Conservation (phyloP, 2,113 vertebrate genomes). For the Megalops atlanticus region DNA sequence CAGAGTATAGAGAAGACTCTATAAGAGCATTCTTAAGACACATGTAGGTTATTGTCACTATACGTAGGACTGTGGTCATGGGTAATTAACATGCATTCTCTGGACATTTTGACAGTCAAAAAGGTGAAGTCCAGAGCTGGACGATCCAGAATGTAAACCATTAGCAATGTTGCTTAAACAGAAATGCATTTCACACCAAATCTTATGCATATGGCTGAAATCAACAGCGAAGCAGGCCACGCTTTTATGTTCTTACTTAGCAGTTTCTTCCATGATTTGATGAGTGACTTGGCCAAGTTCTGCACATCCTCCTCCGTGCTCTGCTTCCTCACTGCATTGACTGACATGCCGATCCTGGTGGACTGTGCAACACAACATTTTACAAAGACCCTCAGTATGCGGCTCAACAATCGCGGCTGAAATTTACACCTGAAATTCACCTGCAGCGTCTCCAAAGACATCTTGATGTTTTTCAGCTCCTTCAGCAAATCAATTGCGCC, state of each 20-base stretch:
- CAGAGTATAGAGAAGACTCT: too few relatives aligned
- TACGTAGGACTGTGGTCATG: too few relatives aligned
- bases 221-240: background rate
- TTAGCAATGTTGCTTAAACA: background rate
- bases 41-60: too few relatives aligned
- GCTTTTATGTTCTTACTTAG: slow-evolving; percentile 68
- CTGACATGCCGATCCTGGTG: slow-evolving; percentile 92
- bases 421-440: slow-evolving; percentile 55
- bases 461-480: slow-evolving; percentile 85
- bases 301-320: slow-evolving; percentile 92
- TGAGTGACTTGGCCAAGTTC: slow-evolving; percentile 87
- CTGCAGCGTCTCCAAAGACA: slow-evolving; percentile 91
- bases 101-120: too few relatives aligned
- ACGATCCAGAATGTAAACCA: too few relatives aligned
- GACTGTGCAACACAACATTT: slow-evolving; percentile 69
- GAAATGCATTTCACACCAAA: background rate
- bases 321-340: slow-evolving; percentile 93
- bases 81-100: too few relatives aligned
- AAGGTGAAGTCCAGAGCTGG: too few relatives aligned
- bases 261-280: slow-evolving; percentile 97
- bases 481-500: slow-evolving; percentile 88
- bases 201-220: background rate
- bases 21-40: too few relatives aligned
- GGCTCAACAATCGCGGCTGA: background rate
- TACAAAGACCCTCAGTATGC: background rate